Evolutionary conservation across 1,140 invertebrate species (phyloP).

Genomic region (Zaprionus africanus): DNA sequence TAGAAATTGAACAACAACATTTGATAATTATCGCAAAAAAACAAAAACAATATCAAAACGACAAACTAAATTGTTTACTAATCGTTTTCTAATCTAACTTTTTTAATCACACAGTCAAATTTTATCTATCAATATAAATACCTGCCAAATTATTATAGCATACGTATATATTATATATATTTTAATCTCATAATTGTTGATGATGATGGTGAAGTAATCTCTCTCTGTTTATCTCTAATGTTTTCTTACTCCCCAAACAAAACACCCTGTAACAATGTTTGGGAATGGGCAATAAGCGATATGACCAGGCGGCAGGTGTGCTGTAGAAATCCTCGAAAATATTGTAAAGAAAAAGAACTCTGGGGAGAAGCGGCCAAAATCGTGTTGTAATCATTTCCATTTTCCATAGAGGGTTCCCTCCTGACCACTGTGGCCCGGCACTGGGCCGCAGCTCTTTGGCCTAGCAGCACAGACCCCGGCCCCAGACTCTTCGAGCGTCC

Average conservation of each 20-base stretch:
- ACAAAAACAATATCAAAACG: constrained; percentile 37
- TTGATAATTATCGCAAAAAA: constrained; percentile 47
- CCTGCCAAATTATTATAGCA: constrained; percentile 55
- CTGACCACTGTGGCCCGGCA: not conserved
- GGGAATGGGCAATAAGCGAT: constrained; percentile 88
- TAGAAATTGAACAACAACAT: constrained; percentile 21
- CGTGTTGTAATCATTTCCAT: constrained; percentile 84
- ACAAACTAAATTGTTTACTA: constrained; percentile 73
- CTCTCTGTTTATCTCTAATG: constrained; percentile 84
- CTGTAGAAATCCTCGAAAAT: constrained; percentile 85
- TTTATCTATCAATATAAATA: constrained; percentile 56
- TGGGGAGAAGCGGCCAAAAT: constrained; percentile 84
- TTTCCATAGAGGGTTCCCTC: constrained; percentile 57
- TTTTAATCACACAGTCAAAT: constrained; percentile 76
- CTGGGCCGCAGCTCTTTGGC: constrained; percentile 17
- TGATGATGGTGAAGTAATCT: constrained; percentile 85
- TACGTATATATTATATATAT: constrained; percentile 49
- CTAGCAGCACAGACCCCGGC: constrained; percentile 23
- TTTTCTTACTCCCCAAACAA: constrained; percentile 79
- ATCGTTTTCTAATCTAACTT: constrained; percentile 78
- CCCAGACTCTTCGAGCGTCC: constrained; percentile 37
- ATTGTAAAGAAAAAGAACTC: constrained; percentile 79
- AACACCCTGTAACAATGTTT: constrained; percentile 78
- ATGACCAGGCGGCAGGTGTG: constrained; percentile 87
- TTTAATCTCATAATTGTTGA: constrained; percentile 79